phyloP scores from a whole-genome alignment of 2,797 vertebrate species.

The Erpetoichthys calabaricus region DNA sequence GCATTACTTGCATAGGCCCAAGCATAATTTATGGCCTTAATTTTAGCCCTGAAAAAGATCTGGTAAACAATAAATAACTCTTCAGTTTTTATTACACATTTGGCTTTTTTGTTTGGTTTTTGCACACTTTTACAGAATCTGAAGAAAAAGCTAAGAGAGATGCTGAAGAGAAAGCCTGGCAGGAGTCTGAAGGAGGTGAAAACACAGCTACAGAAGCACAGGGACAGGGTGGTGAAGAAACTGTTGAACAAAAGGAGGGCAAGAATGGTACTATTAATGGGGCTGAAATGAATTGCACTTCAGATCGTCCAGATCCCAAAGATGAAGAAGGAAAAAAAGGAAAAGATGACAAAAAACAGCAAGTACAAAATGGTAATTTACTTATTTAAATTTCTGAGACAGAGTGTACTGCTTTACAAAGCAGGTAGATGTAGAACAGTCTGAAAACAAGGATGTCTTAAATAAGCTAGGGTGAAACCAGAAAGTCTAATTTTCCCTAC shows the following conservation, averaged over 20 bases:
- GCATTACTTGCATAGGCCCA: no score
- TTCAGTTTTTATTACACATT: no score
- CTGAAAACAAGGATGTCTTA: no score
- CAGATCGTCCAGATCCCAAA: constrained; percentile 23
- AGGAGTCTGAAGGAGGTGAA: constrained; percentile 29
- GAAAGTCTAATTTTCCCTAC: no score
- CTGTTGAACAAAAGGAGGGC: constrained; percentile 26
- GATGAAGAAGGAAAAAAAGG: constrained; percentile 35
- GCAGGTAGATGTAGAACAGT: no score
- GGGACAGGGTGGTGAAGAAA: constrained; percentile 26
- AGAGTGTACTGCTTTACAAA: no score
- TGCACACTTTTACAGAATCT: constrained; percentile 33
- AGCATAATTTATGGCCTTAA: no score
- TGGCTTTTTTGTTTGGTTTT: no score
- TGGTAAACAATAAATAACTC: no score
- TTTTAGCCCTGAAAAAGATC: no score
- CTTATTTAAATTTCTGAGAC: constrained; percentile 5
- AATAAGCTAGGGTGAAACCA: no score
- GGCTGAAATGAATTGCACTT: constrained; percentile 15
- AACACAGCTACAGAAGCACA: constrained; percentile 2
- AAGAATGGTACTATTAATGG: constrained; percentile 28
- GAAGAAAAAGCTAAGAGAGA: constrained; percentile 70
- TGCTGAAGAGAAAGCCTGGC: constrained; percentile 43
- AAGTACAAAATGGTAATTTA: constrained; percentile 61
- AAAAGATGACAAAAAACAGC: constrained; percentile 30